phyloP scores from a whole-genome alignment of 2,888 invertebrate genomes.

The Trissoscelio sp. region DNA sequence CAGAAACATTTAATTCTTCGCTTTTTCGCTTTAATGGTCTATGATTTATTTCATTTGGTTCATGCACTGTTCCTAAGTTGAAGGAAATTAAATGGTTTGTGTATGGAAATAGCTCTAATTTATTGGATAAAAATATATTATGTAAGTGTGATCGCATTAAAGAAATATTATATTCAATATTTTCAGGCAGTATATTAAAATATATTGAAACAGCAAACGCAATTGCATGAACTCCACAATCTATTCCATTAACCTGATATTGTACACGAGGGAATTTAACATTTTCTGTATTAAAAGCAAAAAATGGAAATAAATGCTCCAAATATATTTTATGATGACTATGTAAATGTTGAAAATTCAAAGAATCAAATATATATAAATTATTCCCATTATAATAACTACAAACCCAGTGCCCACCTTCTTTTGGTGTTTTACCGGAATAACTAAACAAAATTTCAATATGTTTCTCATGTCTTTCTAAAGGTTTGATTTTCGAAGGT shows the following conservation, averaged over 20 bases:
- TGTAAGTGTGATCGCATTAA: slow-evolving; percentile 25
- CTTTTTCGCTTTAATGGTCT: not conserved
- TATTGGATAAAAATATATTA: slow-evolving; percentile 19
- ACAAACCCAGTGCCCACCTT: slow-evolving; percentile 30
- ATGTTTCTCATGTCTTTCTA: slow-evolving; percentile 26
- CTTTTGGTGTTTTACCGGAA: not conserved
- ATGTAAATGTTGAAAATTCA: slow-evolving; percentile 32
- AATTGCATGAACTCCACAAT: slow-evolving; percentile 44
- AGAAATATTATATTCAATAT: not conserved
- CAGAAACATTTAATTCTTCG: not conserved
- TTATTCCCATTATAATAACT: slow-evolving; percentile 22
- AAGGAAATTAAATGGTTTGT: not conserved
- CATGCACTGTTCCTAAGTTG: not conserved
- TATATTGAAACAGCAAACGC: slow-evolving; percentile 15
- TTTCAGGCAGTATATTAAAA: slow-evolving; percentile 5
- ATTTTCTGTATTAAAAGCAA: slow-evolving; percentile 1
- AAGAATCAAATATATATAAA: slow-evolving; percentile 42
- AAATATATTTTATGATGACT: slow-evolving; percentile 19
- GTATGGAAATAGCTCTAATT: slow-evolving; percentile 11
- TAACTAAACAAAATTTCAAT: slow-evolving; percentile 34
- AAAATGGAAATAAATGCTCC: slow-evolving; percentile 24
- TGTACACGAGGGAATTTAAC: slow-evolving; percentile 27
- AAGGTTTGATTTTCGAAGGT: slow-evolving; percentile 22
- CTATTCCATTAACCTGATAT: slow-evolving; percentile 18
- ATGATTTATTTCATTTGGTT: not conserved